Percentiles rank a stretch among this genome's conserved stretches.
Evolutionary conservation across 2,797 vertebrate species (phyloP).

Genomic region (Lates japonicus): DNA sequence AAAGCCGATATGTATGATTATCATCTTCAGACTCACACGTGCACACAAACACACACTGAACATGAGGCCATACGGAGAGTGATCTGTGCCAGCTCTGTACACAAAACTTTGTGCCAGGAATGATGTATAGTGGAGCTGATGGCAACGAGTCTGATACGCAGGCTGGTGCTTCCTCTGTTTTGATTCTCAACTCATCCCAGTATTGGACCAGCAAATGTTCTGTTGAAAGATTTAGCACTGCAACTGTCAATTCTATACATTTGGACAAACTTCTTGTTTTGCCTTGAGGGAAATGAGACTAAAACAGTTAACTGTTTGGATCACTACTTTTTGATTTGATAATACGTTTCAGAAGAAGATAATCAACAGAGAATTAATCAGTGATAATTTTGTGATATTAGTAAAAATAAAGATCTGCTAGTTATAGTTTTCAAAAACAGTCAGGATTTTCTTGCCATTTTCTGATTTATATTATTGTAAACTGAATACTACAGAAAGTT

Average conservation of each 20-base stretch:
- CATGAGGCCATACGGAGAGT: slow-evolving; percentile 64
- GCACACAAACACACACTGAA: slow-evolving; percentile 58
- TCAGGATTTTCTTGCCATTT: neutral
- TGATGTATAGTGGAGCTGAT: slow-evolving; percentile 50
- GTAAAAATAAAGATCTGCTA: neutral
- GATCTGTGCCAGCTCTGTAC: slow-evolving; percentile 62
- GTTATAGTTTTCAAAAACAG: neutral
- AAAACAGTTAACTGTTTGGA: neutral
- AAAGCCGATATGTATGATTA: slow-evolving; percentile 65
- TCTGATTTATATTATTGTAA: neutral
- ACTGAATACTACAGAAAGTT: neutral
- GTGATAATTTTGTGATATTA: neutral
- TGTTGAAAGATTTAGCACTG: neutral
- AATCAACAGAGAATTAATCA: neutral
- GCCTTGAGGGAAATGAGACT: neutral
- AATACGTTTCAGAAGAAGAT: neutral
- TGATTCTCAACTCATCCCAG: slow-evolving; percentile 13
- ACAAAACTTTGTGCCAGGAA: slow-evolving; percentile 40
- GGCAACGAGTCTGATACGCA: slow-evolving; percentile 28
- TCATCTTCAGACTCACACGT: slow-evolving; percentile 52
- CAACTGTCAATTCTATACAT: neutral
- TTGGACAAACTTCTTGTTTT: neutral
- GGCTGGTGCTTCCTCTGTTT: slow-evolving; percentile 42
- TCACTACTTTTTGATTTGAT: neutral
- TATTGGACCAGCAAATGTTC: slow-evolving; percentile 11